Evolutionary conservation across 92 coral and sea anemone genomes (phyloP), one percentile per base, ranked within the genome.

Genomic region (Plumapathes pennacea): DNA sequence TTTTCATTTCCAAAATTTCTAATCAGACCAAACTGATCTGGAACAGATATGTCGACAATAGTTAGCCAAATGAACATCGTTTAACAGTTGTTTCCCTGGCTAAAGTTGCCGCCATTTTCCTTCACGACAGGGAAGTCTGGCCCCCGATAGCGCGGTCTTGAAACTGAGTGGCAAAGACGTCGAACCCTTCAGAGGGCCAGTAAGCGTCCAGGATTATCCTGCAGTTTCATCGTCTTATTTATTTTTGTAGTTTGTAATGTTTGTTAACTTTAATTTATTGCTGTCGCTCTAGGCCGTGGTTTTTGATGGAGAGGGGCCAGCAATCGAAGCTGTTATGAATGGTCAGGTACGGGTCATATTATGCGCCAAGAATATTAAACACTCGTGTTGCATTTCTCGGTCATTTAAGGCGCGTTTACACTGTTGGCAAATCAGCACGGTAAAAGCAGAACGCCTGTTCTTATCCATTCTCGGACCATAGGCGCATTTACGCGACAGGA

Each of bases 91-190:
- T n/a, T 34, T 34, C 8, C 8, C 8, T 8, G 40, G n/a, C 57
- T 50, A 8, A 2, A 13, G 54, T 13, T 17, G 22, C 14, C 27
- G 17, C 7, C 14, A 4, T 39, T 59, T 59, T 10, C n/a, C n/a
- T n/a, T n/a, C n/a, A n/a, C n/a, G n/a, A 13, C 59, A 87, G 95
- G 95, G 95, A 32, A 76, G 71, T 60, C 64, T 87, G 22, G 95
- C 95, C 13, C 89, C 83, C 4, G 95, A 82, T 52, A 87, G 95
- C 39, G 95, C 95, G 0, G 89, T 87, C 5, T 85, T 87, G 52
- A 87, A 87, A 33, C 56, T 87, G 14, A 87, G 95, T 28, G 95
- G 95, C 13, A 86, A 86, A 46, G 84, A 86, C 7, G 48, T 66
- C 3, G 67, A 78, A 44, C 72, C 85, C 17, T 87, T 87, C 28